These are phyloP conservation scores for Garrulus glandarius DNA, from an alignment of 2,797 vertebrate species.

Conservation along the genomic window DNA sequence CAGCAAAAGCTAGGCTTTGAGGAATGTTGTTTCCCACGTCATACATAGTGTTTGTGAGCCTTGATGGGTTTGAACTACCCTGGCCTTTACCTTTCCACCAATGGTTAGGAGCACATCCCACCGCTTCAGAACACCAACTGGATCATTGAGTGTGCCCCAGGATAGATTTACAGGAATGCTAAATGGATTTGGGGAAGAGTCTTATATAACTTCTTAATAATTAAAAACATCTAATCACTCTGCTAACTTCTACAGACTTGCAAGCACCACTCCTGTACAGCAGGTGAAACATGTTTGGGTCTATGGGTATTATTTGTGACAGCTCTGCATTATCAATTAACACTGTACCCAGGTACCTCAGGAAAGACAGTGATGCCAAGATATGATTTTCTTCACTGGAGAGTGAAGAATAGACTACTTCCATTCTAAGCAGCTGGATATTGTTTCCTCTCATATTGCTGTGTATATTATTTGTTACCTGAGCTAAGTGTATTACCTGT, in stretches of 20 bases:
- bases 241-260: conserved; percentile 33
- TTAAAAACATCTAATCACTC: conserved; percentile 38
- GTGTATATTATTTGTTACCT: conserved; percentile 43
- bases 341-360: background rate
- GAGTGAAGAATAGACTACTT: background rate
- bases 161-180: conserved; percentile 23
- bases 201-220: conserved; percentile 40
- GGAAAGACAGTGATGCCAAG: background rate
- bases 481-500: background rate
- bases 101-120: fast-evolving
- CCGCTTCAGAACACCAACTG: background rate
- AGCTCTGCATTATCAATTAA: background rate
- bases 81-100: background rate
- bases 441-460: conserved; percentile 19
- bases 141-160: background rate
- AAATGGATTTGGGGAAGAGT: conserved; percentile 29
- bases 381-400: background rate
- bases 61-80: background rate
- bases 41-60: background rate
- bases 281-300: background rate
- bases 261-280: background rate
- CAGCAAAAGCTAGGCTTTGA: background rate
- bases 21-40: background rate
- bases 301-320: background rate
- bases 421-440: background rate